These are phyloP conservation scores for Agonopterix heracliana DNA, from an alignment of 2,888 invertebrate species.

Conservation along the genomic window DNA sequence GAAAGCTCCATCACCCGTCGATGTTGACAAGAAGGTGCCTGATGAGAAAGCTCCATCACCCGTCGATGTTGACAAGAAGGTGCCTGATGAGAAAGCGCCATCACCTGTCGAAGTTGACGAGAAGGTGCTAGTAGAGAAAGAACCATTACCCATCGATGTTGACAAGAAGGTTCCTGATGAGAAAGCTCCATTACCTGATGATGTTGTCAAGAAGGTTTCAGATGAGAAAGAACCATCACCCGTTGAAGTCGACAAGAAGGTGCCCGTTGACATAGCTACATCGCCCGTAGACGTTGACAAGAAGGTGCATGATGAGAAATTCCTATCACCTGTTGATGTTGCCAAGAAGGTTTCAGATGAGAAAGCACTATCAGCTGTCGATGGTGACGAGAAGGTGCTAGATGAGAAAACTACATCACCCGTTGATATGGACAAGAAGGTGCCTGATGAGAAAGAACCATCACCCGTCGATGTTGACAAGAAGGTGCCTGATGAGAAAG, in stretches of 20 bases:
- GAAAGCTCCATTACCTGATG: neutral
- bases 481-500: neutral
- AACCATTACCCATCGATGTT: neutral
- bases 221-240: too few species aligned
- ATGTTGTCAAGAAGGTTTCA: neutral
- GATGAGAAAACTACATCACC: too few species aligned
- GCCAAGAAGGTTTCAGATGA: neutral
- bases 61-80: too few species aligned
- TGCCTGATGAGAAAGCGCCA: too few species aligned
- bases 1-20: too few species aligned
- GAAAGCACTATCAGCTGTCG: neutral
- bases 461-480: neutral
- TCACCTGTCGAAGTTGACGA: neutral
- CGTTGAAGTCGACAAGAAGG: too few species aligned
- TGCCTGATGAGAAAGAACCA: slow-evolving; percentile 3
- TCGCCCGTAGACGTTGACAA: neutral
- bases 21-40: too few species aligned
- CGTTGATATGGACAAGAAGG: too few species aligned
- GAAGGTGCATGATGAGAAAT: neutral
- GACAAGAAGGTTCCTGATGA: neutral
- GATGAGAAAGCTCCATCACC: too few species aligned
- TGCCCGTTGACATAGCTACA: neutral
- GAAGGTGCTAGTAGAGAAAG: neutral
- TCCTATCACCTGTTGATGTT: neutral
- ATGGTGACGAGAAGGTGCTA: neutral